A percentile compares a stretch with the other conserved stretches of the same genome.
Conservation (phyloP, 2,797 vertebrate species). For the Fistularia tabacaria region DNA sequence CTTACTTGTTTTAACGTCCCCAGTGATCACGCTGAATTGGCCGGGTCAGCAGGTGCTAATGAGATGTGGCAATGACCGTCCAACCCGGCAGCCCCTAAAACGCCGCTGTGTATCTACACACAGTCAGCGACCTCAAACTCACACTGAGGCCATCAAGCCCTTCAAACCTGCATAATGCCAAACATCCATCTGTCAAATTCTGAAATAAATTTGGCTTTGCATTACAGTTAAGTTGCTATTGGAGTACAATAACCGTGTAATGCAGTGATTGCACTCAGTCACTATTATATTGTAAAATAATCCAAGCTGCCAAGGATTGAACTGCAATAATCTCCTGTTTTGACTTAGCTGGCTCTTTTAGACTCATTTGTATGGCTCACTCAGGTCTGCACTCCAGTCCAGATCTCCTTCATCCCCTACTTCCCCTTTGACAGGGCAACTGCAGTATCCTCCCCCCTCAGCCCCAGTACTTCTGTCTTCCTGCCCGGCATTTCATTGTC, state of each 20-base stretch:
- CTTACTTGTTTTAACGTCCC: conserved; percentile 33
- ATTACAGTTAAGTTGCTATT: conserved; percentile 5
- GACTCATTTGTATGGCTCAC: conserved; percentile 12
- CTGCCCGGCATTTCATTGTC: conserved; percentile 19
- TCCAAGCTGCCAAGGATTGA: conserved; percentile 5
- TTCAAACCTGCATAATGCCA: conserved; percentile 6
- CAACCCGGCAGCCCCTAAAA: conserved; percentile 36
- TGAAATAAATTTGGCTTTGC: neutral
- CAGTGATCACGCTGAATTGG: conserved; percentile 22
- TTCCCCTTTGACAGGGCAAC: too few relatives aligned
- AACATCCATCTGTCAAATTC: neutral
- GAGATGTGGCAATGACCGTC: conserved; percentile 49
- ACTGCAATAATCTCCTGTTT: conserved; percentile 4
- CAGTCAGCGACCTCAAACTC: conserved; percentile 26
- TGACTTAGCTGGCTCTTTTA: conserved; percentile 8
- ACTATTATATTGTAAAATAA: neutral
- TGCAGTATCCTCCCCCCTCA: conserved; percentile 13
- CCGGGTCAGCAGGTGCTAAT: conserved; percentile 51
- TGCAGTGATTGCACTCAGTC: conserved; percentile 3
- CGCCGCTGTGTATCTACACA: conserved; percentile 33
- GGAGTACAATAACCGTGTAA: conserved; percentile 3
- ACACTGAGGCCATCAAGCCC: conserved; percentile 8
- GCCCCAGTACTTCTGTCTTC: conserved; percentile 11
- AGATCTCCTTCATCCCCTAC: too few relatives aligned
- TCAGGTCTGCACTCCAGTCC: too few relatives aligned